phyloP scores from a whole-genome alignment of 2,888 invertebrate genomes.

The Ecdyonurus torrentis region DNA sequence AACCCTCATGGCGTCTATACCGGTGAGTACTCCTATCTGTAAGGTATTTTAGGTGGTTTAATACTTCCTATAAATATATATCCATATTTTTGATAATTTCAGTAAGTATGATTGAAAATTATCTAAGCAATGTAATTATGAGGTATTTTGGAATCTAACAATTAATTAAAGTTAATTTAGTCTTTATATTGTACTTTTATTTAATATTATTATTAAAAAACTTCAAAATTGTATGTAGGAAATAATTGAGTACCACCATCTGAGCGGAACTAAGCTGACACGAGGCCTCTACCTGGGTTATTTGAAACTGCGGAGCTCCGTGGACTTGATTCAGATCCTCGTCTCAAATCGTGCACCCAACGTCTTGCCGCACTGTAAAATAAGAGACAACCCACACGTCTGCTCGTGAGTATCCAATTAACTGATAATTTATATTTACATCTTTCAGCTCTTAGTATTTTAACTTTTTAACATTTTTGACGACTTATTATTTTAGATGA shows the following conservation, averaged over 20 bases:
- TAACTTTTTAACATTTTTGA: too few species aligned
- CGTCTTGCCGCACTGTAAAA: constrained; percentile 82
- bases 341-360: constrained; percentile 88
- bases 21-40: constrained; percentile 29
- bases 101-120: too few species aligned
- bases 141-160: not conserved
- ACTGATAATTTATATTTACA: too few species aligned
- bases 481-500: too few species aligned
- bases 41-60: not conserved
- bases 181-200: constrained; percentile 2
- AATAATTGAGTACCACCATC: constrained; percentile 50
- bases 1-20: constrained; percentile 70
- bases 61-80: too few species aligned
- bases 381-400: constrained; percentile 89
- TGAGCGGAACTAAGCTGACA: constrained; percentile 63
- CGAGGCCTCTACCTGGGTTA: constrained; percentile 90
- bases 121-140: not conserved
- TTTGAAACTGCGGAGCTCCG: constrained; percentile 89
- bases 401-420: constrained; percentile 75
- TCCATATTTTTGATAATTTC: too few species aligned
- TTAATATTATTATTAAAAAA: constrained; percentile 34
- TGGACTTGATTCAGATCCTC: constrained; percentile 84
- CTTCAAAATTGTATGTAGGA: constrained; percentile 25
- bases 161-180: too few species aligned
- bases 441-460: too few species aligned